A percentile compares a stretch with the other conserved stretches of the same genome.
phyloP scores from a whole-genome alignment of 2,888 invertebrate genomes.

The Tetanocera ferruginea region DNA sequence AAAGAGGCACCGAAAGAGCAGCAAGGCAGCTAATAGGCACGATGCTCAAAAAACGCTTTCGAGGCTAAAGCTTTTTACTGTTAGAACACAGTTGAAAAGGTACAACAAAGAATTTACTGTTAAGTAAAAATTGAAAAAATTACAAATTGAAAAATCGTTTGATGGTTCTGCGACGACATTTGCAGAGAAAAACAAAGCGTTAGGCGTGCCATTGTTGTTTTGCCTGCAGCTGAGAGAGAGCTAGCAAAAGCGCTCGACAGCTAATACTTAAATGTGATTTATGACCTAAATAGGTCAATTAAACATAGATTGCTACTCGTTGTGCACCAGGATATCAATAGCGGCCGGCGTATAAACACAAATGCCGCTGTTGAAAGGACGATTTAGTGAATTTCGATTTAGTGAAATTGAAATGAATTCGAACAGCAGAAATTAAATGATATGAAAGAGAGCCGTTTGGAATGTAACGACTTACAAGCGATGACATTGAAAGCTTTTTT shows the following conservation, averaged over 20 bases:
- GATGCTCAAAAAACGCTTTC: no score
- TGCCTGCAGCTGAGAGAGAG: neutral
- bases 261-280: conserved; percentile 58
- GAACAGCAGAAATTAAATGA: conserved; percentile 1
- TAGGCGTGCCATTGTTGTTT: conserved; percentile 4
- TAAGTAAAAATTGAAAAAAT: neutral
- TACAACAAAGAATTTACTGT: neutral
- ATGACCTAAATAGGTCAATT: conserved; percentile 61
- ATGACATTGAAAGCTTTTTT: no score
- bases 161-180: conserved; percentile 20
- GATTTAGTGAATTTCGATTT: conserved; percentile 12
- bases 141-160: conserved; percentile 27
- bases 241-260: conserved; percentile 18
- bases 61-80: no score
- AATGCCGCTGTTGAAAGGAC: conserved; percentile 4
- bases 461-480: no score
- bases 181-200: neutral
- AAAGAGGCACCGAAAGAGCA: neutral
- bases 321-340: neutral
- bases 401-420: conserved; percentile 24
- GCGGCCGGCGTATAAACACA: neutral
- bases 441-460: neutral
- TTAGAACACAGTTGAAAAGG: neutral
- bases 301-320: conserved; percentile 57
- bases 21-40: neutral